Evolutionary conservation across 2,113 vertebrate genomes (phyloP), one percentile per base, ranked within the genome.

Genomic region (Siniperca knerii): DNA sequence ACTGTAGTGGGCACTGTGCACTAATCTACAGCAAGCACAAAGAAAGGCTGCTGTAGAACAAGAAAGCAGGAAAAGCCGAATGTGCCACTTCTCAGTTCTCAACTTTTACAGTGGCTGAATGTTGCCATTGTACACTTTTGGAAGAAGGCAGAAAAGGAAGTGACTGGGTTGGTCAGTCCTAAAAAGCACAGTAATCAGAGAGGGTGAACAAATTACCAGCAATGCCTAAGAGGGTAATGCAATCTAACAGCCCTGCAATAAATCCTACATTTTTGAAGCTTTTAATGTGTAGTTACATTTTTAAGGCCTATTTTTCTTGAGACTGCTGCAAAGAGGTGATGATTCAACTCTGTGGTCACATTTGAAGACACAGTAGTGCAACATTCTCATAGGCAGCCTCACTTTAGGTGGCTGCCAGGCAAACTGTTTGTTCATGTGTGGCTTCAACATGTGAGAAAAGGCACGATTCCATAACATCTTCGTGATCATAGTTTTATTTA

Each of bases 401-500:
- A 4, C 61, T 71, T 50, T 23, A 20, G 6, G 25, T 4, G 2
- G 42, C 37, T 66, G 72, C 48, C 64, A 79, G 55, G 57, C n/a
- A 68, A 72, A 70, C 25, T 20, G 48, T 77, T 67, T 67, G 60
- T 37, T 61, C n/a, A 15, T 15, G 48, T 66, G 40, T 69, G 55
- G 44, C 58, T 54, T 29, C 0, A 46, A 60, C 57, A 64, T 71
- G 64, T 57, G 7, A 74, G 50, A 79, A 55, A 54, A 67, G 40
- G n/a, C 52, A 48, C 1, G 1, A 25, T 64, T 58, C 29, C 25
- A 29, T 66, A 16, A 52, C 6, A 4, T 61, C 44, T 50, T 40
- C 8, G 42, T 68, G 62, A 84, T 83, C 33, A 64, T 61, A 64
- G 78, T 46, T 73, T 86, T 82, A 87, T 90, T 90, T 86, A 83